Evolutionary conservation across 2,113 vertebrate species (phyloP).

Genomic region (Gallinago undulata): DNA sequence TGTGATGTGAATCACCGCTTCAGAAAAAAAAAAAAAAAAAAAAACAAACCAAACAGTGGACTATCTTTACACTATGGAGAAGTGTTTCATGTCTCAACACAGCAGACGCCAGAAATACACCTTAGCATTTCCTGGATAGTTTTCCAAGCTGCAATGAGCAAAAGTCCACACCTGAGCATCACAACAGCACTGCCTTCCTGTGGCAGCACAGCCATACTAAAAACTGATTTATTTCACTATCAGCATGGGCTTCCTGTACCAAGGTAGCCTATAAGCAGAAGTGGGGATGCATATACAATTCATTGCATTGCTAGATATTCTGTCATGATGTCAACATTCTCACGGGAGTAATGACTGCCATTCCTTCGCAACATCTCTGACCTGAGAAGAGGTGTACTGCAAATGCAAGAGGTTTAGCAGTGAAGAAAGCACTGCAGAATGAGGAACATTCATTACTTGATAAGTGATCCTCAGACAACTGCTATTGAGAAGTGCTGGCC

Average conservation of each 20-base stretch:
- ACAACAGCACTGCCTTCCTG: neutral
- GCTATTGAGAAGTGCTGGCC: neutral
- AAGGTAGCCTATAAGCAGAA: neutral
- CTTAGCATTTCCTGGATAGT: neutral
- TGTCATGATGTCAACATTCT: accelerated
- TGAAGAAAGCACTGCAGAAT: neutral
- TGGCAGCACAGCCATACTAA: neutral
- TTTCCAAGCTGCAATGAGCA: neutral
- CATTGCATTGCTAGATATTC: neutral
- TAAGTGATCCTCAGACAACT: neutral
- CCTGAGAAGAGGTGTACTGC: neutral
- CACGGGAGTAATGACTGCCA: neutral
- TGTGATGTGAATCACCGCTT: neutral
- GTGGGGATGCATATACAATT: neutral
- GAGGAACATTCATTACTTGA: neutral
- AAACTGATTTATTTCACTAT: neutral
- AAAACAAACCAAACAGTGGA: too few species aligned
- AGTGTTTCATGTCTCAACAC: neutral
- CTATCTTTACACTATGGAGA: neutral
- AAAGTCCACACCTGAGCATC: neutral
- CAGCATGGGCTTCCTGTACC: neutral
- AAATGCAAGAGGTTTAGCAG: neutral
- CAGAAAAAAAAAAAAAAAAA: neutral
- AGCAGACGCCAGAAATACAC: neutral
- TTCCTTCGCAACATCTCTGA: neutral